Evolutionary conservation across 1,140 invertebrate species (phyloP), one percentile per base, ranked within the genome.

Genomic region (Trichogramma pretiosum): DNA sequence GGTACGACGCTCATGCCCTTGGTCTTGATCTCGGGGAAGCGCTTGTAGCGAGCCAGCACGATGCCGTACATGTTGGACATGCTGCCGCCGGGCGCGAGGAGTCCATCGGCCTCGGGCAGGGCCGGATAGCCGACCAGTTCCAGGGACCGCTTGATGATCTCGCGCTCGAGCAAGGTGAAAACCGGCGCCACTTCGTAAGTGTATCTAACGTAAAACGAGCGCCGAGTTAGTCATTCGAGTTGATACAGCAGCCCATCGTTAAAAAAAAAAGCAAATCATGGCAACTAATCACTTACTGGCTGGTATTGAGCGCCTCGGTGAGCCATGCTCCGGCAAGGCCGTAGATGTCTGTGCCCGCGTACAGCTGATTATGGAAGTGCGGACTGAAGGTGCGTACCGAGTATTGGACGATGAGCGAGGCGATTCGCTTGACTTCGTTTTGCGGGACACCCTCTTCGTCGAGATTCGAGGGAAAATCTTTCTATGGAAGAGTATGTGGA

Each of bases 11-110:
- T 74, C 47, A 85, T 63, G 4, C 85, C 85, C 32, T 80, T 77
- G 0, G 65, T 71, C 65, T 95, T 95, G 0, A 82, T 72, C 5
- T 85, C 69, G 0, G 93, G 93, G 49, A 81, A 80, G 19, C 68
- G 67, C 28, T 75, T 74, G 60, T 85, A 86, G 35, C 92, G 77
- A 0, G 92, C 91, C 13, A 87, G 61, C 3, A 86, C 77, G 46
- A 95, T 74, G 0, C 79, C 89, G 58, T 91, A 89, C 76, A 95
- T 79, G 61, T 94, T 93, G 0, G 90, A 84, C 1, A 91, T 77
- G 46, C 89, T 90, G 5, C 92, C 93, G 34, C 92, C 85, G n/a
- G 84, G 83, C 32, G 77, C 73, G 43, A 86, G 78, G n/a, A 86
- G 84, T 3, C 84, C 84, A 61, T 87, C 84, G 2, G 77, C 81